Evolutionary conservation across 1,140 invertebrate genomes (phyloP), one percentile per base, ranked within the genome.

Genomic region (Cyclina sinensis): DNA sequence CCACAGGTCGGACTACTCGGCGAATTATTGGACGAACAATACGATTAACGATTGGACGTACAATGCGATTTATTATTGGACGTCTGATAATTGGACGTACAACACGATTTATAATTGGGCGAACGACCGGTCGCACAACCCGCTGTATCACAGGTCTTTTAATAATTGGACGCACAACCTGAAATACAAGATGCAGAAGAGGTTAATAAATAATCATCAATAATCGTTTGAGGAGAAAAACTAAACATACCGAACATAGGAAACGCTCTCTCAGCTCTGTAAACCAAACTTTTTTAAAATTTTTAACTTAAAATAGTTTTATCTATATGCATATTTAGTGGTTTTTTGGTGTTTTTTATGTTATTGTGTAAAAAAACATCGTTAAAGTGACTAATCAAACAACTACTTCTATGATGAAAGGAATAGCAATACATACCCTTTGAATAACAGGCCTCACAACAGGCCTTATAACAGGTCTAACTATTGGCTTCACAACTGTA

Each of bases 101-200:
- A 12, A 84, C 48, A 32, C 81, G 62, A 35, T 84, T 84, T 24
- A 84, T 84, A 7, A 84, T 46, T 9, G 81, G 81, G 14, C 65
- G 62, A 21, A 24, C 16, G 21, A 84, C 35, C 11, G 81, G 81
- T n/a, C 81, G 81, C 9, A 81, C 79, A 39, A 81, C 65, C 1
- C 81, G 81, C 0, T 27, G 39, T 68, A 84, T 73, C 14, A 84
- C 48, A 51, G 62, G 81, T 24, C 81, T 59, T 24, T 84, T 37
- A n/a, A 84, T 84, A 27, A 84, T 84, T 37, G 81, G 81, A 3
- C 81, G 57, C 2, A 84, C 81, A 84, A 84, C 65, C 81, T 84
- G 54, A 70, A 73, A 84, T 7, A 79, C n/a, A n/a, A n/a, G n/a
- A n/a, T n/a, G 11, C 5, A 74, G 7, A 74, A 21, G 7, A 74